Evolutionary conservation across 2,113 vertebrate genomes (phyloP).

Genomic region (Tachuris rubrigastra): DNA sequence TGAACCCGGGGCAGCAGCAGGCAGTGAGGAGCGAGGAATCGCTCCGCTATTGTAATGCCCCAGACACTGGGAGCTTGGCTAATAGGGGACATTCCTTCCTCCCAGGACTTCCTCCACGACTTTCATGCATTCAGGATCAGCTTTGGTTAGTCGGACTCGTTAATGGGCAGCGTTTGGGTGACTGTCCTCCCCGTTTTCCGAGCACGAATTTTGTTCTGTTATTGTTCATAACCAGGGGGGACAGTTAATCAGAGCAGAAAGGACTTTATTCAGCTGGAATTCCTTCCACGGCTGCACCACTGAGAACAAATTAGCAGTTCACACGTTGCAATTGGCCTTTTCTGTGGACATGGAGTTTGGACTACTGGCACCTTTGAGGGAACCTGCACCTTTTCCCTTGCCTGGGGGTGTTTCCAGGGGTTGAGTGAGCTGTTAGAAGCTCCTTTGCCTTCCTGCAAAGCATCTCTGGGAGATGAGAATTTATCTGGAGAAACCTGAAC

Average conservation of each 20-base stretch:
- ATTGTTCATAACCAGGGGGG: neutral
- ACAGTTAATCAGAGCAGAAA: conserved; percentile 41
- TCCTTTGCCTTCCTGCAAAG: neutral
- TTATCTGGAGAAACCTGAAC: neutral
- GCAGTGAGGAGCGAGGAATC: conserved; percentile 38
- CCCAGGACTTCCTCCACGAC: conserved; percentile 3
- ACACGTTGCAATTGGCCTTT: neutral
- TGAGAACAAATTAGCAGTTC: neutral
- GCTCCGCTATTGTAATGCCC: conserved; percentile 12
- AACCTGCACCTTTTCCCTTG: neutral
- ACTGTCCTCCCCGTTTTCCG: neutral
- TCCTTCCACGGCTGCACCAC: neutral
- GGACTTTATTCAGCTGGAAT: conserved; percentile 3
- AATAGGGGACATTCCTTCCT: conserved; percentile 61
- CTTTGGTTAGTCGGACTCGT: neutral
- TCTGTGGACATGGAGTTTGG: neutral
- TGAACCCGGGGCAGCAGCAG: conserved; percentile 65
- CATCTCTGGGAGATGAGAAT: neutral
- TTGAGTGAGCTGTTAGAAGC: neutral
- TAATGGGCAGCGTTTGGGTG: neutral
- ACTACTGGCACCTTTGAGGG: neutral
- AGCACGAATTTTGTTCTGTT: neutral
- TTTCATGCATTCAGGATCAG: conserved; percentile 4
- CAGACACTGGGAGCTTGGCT: conserved; percentile 25
- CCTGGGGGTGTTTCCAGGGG: neutral